Evolutionary conservation across 2,888 invertebrate species (phyloP).

Genomic region (Crossocerus cetratus): DNA sequence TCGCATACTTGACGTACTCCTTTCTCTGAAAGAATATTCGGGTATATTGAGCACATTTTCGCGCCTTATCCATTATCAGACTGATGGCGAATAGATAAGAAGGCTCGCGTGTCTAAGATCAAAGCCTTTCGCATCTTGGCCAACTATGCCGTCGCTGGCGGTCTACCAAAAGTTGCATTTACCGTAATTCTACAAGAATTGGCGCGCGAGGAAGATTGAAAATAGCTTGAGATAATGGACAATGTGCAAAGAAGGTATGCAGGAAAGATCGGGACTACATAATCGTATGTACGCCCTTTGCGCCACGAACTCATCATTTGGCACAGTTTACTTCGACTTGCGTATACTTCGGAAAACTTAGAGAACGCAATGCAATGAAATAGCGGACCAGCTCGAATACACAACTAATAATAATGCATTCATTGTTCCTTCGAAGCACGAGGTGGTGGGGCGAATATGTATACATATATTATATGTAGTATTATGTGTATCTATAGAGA

Average conservation of each 20-base stretch:
- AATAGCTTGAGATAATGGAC: slow-evolving; percentile 31
- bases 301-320: no score
- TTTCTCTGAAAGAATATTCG: slow-evolving; percentile 84
- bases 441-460: no score
- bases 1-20: slow-evolving; percentile 97
- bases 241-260: slow-evolving; percentile 1
- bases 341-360: no score
- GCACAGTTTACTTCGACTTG: no score
- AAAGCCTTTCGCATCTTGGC: slow-evolving; percentile 23
- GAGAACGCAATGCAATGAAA: no score
- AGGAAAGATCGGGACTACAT: neutral
- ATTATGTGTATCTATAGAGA: no score
- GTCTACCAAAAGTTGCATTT: slow-evolving; percentile 35
- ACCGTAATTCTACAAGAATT: slow-evolving; percentile 38
- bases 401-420: no score
- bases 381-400: no score
- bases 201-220: slow-evolving; percentile 31
- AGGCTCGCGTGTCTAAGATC: neutral
- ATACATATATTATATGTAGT: no score
- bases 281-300: no score
- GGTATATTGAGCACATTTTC: neutral
- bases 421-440: no score
- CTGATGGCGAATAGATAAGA: neutral
- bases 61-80: neutral
- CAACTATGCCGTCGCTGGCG: slow-evolving; percentile 35